Evolutionary conservation across 2,797 vertebrate genomes (phyloP), one percentile per base, ranked within the genome.

Genomic region (Corythornis leucogaster): DNA sequence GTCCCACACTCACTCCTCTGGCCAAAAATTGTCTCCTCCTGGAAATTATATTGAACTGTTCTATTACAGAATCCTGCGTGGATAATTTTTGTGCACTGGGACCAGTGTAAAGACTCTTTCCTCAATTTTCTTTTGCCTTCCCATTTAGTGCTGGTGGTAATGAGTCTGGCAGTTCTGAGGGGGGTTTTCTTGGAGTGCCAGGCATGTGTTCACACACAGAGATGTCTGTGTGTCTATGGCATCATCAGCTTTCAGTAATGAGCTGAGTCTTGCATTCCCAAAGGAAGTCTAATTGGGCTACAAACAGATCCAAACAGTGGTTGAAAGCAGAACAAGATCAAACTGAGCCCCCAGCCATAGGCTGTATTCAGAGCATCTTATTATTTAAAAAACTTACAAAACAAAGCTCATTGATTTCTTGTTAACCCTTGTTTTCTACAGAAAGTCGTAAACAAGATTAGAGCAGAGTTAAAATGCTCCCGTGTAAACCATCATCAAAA

Each of bases 361-460:
- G 31, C 40, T n/a, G 24, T 15, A 15, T 50, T 35, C 68, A 70
- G 77, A 91, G 71, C 33, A 31, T 80, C 95, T 94, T 94, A 92
- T 71, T 94, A 63, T n/a, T 55, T 61, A 45, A 48, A 89, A 62
- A 74, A 66, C 58, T 71, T 86, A 91, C 35, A 93, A 92, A 95
- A 80, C 31, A 30, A 62, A 80, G 40, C 21, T 18, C 11, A 4
- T 3, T 4, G 55, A 30, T 77, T 50, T 15, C 45, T 59, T 48
- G 20, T 46, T 30, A 11, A 28, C 30, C 43, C 50, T 18, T 54
- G 5, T 70, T 78, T 46, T 38, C 48, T 51, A 21, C 84, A 68
- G 54, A 31, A 51, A 78, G 61, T 12, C 48, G 24, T 4, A 31
- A 74, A 40, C 31, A 16, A 55, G 58, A 24, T 15, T 5, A 1